phyloP scores from a whole-genome alignment of 2,888 invertebrate species.

The Andrena hattorfiana region DNA sequence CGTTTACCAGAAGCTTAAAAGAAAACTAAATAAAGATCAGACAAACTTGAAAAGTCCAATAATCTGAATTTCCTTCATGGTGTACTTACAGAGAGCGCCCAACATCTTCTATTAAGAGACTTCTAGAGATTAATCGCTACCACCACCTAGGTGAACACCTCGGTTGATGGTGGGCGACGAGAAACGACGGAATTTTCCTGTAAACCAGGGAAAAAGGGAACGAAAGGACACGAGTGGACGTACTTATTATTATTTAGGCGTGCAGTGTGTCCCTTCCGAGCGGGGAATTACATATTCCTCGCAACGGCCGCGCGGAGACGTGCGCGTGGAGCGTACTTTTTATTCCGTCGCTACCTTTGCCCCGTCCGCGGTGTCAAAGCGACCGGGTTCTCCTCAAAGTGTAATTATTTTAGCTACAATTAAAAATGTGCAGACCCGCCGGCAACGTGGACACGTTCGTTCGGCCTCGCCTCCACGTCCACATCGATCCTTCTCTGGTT shows the following conservation, averaged over 20 bases:
- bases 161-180: neutral
- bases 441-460: constrained; percentile 65
- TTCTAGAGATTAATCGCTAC: neutral
- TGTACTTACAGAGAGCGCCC: neutral
- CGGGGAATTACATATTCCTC: constrained; percentile 77
- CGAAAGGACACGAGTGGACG: constrained; percentile 57
- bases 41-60: neutral
- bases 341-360: constrained; percentile 77
- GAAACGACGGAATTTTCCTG: neutral
- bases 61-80: neutral
- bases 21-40: no score
- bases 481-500: constrained; percentile 66
- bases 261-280: constrained; percentile 71
- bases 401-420: constrained; percentile 84
- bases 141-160: neutral
- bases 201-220: neutral
- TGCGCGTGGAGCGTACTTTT: constrained; percentile 73
- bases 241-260: constrained; percentile 77
- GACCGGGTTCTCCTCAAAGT: constrained; percentile 80
- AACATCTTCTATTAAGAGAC: neutral
- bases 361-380: constrained; percentile 79
- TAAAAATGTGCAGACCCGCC: constrained; percentile 80
- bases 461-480: constrained; percentile 64
- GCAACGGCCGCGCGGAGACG: constrained; percentile 73
- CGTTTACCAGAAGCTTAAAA: no score